A percentile compares a stretch with the other conserved stretches of the same genome.
Evolutionary conservation across 2,113 vertebrate genomes (phyloP).

Genomic region (Ailuropoda melanoleuca): DNA sequence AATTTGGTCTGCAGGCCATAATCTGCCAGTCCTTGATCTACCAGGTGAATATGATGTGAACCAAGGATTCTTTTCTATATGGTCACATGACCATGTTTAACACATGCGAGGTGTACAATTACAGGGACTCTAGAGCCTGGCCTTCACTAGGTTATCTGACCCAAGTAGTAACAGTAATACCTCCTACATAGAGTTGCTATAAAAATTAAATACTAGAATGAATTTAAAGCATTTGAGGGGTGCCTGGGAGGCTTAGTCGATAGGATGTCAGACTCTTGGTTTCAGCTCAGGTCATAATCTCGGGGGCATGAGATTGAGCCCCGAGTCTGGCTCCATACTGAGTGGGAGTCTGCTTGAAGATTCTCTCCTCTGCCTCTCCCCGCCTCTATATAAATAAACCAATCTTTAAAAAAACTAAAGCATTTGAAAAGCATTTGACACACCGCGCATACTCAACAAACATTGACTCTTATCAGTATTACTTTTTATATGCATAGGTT

Average conservation of each 20-base stretch:
- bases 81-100: background rate
- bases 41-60: background rate
- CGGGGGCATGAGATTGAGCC: background rate
- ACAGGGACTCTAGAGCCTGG: background rate
- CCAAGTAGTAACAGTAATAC: background rate
- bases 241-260: background rate
- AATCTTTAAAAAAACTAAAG: background rate
- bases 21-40: background rate
- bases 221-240: background rate
- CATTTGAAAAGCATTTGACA: background rate
- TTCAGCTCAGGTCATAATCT: background rate
- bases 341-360: background rate
- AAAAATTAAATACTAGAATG: background rate
- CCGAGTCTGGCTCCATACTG: background rate
- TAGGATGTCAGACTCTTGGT: no score
- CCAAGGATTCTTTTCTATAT: background rate
- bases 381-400: background rate
- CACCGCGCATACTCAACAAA: background rate
- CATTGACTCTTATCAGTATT: background rate
- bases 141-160: background rate
- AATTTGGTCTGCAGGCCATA: background rate
- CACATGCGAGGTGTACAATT: background rate
- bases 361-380: background rate
- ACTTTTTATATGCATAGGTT: background rate
- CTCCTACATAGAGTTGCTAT: background rate